A percentile compares a stretch with the other conserved stretches of the same genome.
phyloP scores from a whole-genome alignment of 1,140 invertebrate genomes.

The Pteromalus puparum region DNA sequence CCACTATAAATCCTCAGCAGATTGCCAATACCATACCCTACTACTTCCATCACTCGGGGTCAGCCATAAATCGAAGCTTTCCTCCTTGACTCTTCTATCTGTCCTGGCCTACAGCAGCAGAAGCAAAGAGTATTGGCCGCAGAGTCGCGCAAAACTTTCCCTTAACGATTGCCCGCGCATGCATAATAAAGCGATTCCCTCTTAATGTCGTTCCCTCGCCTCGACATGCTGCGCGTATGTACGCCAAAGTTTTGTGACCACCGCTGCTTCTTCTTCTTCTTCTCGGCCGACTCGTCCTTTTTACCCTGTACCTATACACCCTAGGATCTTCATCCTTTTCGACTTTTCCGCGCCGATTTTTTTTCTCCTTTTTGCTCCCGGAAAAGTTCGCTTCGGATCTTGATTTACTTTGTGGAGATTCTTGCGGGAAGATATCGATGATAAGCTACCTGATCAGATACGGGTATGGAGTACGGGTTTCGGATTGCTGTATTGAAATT shows the following conservation, averaged over 20 bases:
- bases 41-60: too few species aligned
- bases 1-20: too few species aligned
- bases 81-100: background rate
- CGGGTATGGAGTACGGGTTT: too few species aligned
- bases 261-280: background rate
- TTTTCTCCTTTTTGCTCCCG: background rate
- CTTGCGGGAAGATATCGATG: too few species aligned
- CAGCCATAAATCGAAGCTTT: background rate
- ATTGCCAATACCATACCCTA: too few species aligned
- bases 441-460: too few species aligned
- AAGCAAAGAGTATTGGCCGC: background rate
- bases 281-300: background rate
- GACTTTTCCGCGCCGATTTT: background rate
- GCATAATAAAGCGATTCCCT: conserved; percentile 44
- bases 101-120: background rate
- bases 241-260: background rate
- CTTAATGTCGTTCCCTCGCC: conserved; percentile 6
- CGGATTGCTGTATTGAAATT: background rate
- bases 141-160: background rate
- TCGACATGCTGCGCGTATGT: conserved; percentile 1
- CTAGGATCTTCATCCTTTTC: background rate
- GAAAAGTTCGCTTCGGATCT: background rate
- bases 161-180: conserved; percentile 24
- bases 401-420: background rate
- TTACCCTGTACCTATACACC: background rate